phyloP scores from a whole-genome alignment of 2,113 vertebrate species.

The Oryzias woworae region DNA sequence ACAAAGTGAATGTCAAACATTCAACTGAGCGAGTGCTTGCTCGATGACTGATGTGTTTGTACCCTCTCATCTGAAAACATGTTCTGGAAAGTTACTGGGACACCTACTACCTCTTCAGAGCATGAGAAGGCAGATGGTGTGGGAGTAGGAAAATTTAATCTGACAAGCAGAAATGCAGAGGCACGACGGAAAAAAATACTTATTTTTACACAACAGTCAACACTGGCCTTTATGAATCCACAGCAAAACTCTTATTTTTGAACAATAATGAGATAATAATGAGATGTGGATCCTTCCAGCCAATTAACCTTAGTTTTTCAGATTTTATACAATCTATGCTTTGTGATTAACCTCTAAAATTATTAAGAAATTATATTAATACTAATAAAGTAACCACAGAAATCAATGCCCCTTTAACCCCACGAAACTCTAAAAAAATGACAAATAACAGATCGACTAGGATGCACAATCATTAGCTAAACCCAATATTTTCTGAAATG shows the following conservation, averaged over 20 bases:
- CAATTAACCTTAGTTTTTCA: background rate
- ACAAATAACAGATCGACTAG: too few relatives aligned
- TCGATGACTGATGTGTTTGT: too few relatives aligned
- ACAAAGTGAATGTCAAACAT: too few relatives aligned
- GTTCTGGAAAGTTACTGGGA: conserved; percentile 23
- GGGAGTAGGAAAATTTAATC: conserved; percentile 45
- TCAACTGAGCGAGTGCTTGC: too few relatives aligned
- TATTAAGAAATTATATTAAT: too few relatives aligned
- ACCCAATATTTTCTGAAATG: too few relatives aligned
- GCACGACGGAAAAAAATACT: conserved; percentile 12
- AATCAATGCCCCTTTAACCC: too few relatives aligned
- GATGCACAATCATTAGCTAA: too few relatives aligned
- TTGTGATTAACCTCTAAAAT: too few relatives aligned
- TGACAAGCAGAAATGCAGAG: conserved; percentile 34
- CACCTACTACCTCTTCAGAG: conserved; percentile 35
- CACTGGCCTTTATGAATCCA: conserved; percentile 8
- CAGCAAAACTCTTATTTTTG: conserved; percentile 3
- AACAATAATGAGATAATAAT: conserved; percentile 9
- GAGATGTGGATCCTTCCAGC: background rate
- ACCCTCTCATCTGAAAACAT: conserved; percentile 9
- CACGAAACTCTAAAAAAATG: too few relatives aligned
- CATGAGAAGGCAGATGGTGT: conserved; percentile 44
- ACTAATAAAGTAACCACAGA: too few relatives aligned
- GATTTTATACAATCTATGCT: too few relatives aligned
- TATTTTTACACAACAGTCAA: conserved; percentile 29